A percentile compares a stretch with the other conserved stretches of the same genome.
Evolutionary conservation across 2,888 invertebrate species (phyloP).

Genomic region (Drosophila rellima): DNA sequence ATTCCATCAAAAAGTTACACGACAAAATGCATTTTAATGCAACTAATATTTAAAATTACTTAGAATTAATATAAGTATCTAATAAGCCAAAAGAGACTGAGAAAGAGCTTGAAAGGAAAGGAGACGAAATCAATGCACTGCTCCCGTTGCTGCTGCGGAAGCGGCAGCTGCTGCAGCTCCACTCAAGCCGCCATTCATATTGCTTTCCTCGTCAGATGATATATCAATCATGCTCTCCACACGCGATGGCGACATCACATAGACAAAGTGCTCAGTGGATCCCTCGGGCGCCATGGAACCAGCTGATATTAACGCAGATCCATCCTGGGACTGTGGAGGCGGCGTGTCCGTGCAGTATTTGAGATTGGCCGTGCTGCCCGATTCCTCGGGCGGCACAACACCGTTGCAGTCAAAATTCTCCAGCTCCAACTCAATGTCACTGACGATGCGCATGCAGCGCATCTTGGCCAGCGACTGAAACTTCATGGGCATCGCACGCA

Average conservation of each 20-base stretch:
- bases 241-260: slow-evolving; percentile 85
- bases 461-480: slow-evolving; percentile 85
- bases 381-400: slow-evolving; percentile 63
- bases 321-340: slow-evolving; percentile 71
- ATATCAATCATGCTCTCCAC: slow-evolving; percentile 85
- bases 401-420: slow-evolving; percentile 83
- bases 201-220: slow-evolving; percentile 84
- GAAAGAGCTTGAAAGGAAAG: background rate
- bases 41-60: slow-evolving; percentile 31
- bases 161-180: background rate
- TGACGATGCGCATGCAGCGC: slow-evolving; percentile 85
- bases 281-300: slow-evolving; percentile 63
- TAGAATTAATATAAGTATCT: slow-evolving; percentile 35
- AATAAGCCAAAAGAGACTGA: background rate
- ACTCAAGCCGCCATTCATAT: slow-evolving; percentile 49
- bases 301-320: slow-evolving; percentile 36
- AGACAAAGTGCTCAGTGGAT: slow-evolving; percentile 84
- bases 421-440: slow-evolving; percentile 85
- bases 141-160: slow-evolving; percentile 24
- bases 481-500: slow-evolving; percentile 84
- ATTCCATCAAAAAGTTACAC: slow-evolving; percentile 29
- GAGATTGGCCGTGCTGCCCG: slow-evolving; percentile 58
- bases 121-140: slow-evolving; percentile 39
- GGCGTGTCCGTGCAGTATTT: slow-evolving; percentile 82
- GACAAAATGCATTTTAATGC: slow-evolving; percentile 38